Percentiles rank a stretch among this genome's conserved stretches.
Conservation (phyloP, 2,888 invertebrate genomes). For the Cantharis nigra region DNA sequence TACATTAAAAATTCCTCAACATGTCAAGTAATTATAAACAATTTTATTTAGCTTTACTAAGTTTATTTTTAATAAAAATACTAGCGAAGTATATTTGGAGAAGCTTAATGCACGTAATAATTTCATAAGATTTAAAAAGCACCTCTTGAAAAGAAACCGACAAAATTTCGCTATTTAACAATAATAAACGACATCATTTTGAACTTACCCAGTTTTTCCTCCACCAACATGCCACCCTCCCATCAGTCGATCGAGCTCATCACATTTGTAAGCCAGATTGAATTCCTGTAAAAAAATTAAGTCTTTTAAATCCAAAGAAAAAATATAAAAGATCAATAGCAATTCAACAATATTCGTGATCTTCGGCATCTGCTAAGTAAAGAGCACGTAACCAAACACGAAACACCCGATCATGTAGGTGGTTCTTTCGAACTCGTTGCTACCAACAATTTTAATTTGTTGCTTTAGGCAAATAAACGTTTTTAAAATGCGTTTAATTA, state of each 20-base stretch:
- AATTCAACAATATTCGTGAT: conserved; percentile 16
- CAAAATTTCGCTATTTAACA: background rate
- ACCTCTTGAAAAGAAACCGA: background rate
- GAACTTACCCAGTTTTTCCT: background rate
- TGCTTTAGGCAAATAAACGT: background rate
- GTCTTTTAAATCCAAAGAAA: background rate
- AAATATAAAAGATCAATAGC: background rate
- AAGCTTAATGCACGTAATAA: background rate
- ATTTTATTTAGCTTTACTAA: background rate
- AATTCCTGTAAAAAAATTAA: background rate
- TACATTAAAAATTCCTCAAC: background rate
- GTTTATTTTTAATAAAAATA: background rate
- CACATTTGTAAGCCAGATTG: background rate
- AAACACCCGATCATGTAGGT: conserved; percentile 24
- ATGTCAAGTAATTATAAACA: background rate
- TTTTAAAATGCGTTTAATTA: background rate
- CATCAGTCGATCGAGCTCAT: background rate
- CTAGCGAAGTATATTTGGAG: background rate
- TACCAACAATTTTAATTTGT: background rate
- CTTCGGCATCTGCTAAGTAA: conserved; percentile 19
- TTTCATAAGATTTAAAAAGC: background rate
- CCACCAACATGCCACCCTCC: background rate
- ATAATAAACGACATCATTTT: background rate
- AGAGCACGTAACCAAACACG: conserved; percentile 21
- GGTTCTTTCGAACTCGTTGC: conserved; percentile 18